Conservation (phyloP, 2,797 vertebrate species). For the Aldrovandia affinis region DNA sequence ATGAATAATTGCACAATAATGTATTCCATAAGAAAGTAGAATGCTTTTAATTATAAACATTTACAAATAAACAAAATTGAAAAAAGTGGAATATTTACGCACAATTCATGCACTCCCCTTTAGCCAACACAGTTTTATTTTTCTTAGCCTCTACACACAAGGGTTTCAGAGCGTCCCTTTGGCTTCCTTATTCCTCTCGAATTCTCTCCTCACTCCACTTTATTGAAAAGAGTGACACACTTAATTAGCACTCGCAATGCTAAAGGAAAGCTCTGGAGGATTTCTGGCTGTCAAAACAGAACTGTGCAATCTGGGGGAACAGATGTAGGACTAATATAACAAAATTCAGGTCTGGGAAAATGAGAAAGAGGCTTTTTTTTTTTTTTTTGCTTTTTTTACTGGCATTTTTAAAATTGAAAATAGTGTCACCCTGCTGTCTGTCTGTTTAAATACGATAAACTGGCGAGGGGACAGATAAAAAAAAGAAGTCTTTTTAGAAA, state of each 20-base stretch:
- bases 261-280: constrained; percentile 70
- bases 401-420: constrained; percentile 62
- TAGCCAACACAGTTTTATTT: constrained; percentile 40
- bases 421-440: constrained; percentile 52
- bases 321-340: constrained; percentile 83
- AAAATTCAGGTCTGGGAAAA: constrained; percentile 83
- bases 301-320: constrained; percentile 78
- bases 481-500: constrained; percentile 26
- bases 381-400: constrained; percentile 38
- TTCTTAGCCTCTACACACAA: constrained; percentile 73
- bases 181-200: constrained; percentile 57
- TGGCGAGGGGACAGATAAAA: constrained; percentile 36
- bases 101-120: constrained; percentile 67
- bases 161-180: constrained; percentile 72
- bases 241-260: constrained; percentile 79
- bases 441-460: constrained; percentile 50
- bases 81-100: constrained; percentile 38
- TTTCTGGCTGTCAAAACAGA: constrained; percentile 68
- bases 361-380: constrained; percentile 54
- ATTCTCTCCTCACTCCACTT: constrained; percentile 55
- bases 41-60: constrained; percentile 3
- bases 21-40: not conserved
- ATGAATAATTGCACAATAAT: constrained; percentile 17
- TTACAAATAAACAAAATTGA: constrained; percentile 35
- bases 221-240: constrained; percentile 78